Evolutionary conservation across 2,888 invertebrate species (phyloP).

Genomic region (Gisinianus flammeolus): DNA sequence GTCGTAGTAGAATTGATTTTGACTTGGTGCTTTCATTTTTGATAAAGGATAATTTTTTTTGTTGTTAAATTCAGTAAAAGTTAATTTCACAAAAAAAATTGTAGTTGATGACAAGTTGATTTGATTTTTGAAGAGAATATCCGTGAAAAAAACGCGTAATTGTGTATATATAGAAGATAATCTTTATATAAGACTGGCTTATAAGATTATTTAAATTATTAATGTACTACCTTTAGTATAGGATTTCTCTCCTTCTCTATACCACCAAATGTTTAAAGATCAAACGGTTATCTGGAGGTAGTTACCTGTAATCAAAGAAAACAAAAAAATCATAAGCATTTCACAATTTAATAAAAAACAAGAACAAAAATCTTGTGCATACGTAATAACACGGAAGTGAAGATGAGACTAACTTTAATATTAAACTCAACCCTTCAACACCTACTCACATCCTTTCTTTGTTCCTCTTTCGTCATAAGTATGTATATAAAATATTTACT

Average conservation of each 20-base stretch:
- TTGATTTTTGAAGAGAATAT: neutral
- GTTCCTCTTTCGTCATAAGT: no score
- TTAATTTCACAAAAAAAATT: neutral
- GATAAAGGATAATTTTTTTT: neutral
- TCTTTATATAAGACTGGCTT: neutral
- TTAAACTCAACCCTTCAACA: no score
- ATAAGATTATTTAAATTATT: neutral
- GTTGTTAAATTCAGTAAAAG: neutral
- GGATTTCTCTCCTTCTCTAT: neutral
- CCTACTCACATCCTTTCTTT: no score
- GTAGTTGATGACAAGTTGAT: neutral
- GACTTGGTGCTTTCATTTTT: conserved; percentile 8
- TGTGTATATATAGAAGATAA: neutral
- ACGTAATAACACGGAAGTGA: no score
- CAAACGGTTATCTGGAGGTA: neutral
- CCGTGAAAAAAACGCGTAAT: neutral
- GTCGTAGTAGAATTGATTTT: neutral
- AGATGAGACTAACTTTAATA: no score
- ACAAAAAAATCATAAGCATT: no score
- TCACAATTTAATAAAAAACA: no score
- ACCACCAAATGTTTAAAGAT: neutral
- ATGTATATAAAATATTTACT: no score
- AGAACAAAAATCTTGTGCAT: no score
- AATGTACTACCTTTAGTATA: neutral
- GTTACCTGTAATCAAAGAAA: conserved; percentile 10